Evolutionary conservation across 92 coral and sea anemone genomes (phyloP), one percentile per base, ranked within the genome.

Genomic region (Umimayanthus chanpuru): DNA sequence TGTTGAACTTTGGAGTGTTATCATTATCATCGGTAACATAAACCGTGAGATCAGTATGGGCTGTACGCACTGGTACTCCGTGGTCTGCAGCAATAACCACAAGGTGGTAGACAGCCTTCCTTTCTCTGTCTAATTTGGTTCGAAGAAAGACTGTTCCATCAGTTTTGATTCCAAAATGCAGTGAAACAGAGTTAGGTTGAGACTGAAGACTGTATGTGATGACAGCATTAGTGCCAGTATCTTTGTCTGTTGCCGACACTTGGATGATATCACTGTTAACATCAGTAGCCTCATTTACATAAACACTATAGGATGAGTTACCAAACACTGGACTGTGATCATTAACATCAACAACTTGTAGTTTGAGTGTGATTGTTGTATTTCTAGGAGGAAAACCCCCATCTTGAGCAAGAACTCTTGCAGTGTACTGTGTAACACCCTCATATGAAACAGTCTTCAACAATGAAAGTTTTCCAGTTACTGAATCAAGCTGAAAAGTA

Each of bases 1-100:
- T 81, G 43, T 85, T 80, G 80, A 97, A 97, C 58, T 82, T 74
- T 28, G 99, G 99, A 75, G 92, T 85, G 30, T 95, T 93, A 77
- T 97, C 99, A 80, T 97, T 97, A 18, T 88, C 91, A 86, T 97
- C 99, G 61, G 88, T 90, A 74, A 97, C 99, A 88, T 91, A 78
- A 77, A 97, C 88, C 8, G 90, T 89, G 38, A 97, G 93, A 88
- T 88, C 93, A 23, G 89, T 95, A 9, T 91, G 36, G 0, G 99
- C 88, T 30, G 88, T 90, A n/a, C 86, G 87, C 30, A 91, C 74
- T 30, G 98, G 98, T 9, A 32, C 67, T 47, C 99, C 99, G 71
- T 91, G 91, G 90, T 97, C 99, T 9, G 96, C 85, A 26, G 96
- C 97, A 80, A 90, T 55, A 44, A 95, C 91, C 21, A 74, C 64